phyloP scores from a whole-genome alignment of 2,797 vertebrate genomes.

The Carapus acus region DNA sequence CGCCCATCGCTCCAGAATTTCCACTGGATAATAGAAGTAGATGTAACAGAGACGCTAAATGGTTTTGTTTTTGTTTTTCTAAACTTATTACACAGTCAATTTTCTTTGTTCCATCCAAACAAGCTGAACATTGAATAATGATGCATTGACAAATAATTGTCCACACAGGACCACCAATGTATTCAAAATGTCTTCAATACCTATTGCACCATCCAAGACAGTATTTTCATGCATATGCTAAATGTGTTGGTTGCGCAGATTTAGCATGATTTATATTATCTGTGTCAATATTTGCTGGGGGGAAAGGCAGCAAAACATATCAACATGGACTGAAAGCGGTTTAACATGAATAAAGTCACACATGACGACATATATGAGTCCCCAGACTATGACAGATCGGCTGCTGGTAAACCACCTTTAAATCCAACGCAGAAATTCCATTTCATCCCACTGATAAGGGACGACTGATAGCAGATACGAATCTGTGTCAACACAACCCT shows the following conservation, averaged over 20 bases:
- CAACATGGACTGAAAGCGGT: slow-evolving; percentile 58
- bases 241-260: slow-evolving; percentile 18
- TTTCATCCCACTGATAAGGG: slow-evolving; percentile 73
- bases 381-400: slow-evolving; percentile 77
- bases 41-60: no score
- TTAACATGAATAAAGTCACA: slow-evolving; percentile 76
- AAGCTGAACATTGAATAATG: no score
- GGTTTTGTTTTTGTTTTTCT: no score
- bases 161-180: no score
- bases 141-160: no score
- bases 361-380: slow-evolving; percentile 78
- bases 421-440: slow-evolving; percentile 70
- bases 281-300: slow-evolving; percentile 49
- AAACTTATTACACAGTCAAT: no score
- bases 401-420: slow-evolving; percentile 68
- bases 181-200: no score
- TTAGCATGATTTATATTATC: no score
- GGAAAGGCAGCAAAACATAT: slow-evolving; percentile 61
- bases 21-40: no score
- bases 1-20: no score
- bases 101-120: no score
- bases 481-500: slow-evolving; percentile 83
- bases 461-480: slow-evolving; percentile 76
- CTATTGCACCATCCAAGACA: background rate
- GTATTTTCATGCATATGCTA: no score